Base-by-base conservation (phyloP, 2,888 invertebrate genomes). In the Pediacus dermestoides region DNA sequence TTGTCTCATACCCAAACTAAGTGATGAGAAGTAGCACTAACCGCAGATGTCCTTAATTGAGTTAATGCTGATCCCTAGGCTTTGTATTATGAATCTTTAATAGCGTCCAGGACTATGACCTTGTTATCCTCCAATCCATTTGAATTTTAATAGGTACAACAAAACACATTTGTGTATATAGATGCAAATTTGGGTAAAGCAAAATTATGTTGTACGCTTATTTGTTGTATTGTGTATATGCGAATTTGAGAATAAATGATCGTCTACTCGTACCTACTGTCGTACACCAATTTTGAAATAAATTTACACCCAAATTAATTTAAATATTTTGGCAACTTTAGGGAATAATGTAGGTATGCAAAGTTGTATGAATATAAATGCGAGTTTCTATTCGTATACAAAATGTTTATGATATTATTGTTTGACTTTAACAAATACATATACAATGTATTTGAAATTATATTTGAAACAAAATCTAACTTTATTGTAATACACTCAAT, bases 1-100 rank as follows among this genome's bases (percentile, higher is more conserved):
- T 28, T 30, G 35, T 11, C 31, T 28, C 28, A 27, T 26, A 33
- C 30, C 28, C 8, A 31, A 35, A 46, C 28, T 38, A 39, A 37
- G 21, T 34, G 46, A 40, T 46, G 46, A 46, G 42, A 44, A 43
- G 46, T 46, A 30, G 32, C 30, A 28, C 37, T 35, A 33, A 34
- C 41, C 46, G 23, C 46, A 46, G 46, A 43, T 46, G 46, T 35
- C 40, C 30, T 37, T 46, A 46, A 46, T 46, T 40, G 41, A 46
- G 41, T 46, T 44, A 46, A 37, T 34, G 33, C 37, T 32, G 37
- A 32, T 44, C 41, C 46, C 32, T 31, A 13, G 33, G 40, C 34
- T 30, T 41, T 36, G 37, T 39, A 46, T 41, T 44, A 46, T 46
- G 46, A 46, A 46, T 46, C 43, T 46, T 46, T 46, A 44, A 46